Conservation (phyloP, 2,797 vertebrate genomes). For the Ptychobarbus kaznakovi region DNA sequence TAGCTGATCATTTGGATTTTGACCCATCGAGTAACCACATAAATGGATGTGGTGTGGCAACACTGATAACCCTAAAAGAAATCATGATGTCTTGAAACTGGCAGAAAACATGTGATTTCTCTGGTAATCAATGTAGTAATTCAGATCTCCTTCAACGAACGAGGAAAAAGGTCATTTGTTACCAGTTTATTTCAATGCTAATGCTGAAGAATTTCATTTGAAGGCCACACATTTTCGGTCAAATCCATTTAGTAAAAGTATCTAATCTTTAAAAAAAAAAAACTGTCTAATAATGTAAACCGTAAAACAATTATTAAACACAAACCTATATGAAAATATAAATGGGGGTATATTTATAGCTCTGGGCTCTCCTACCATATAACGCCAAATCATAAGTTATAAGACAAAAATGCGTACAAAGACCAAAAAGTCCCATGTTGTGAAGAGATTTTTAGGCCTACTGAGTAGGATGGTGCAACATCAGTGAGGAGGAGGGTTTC, state of each 20-base stretch:
- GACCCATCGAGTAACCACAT: slow-evolving; percentile 30
- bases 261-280: too few species aligned
- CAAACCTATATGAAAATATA: too few species aligned
- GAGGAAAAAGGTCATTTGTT: background rate
- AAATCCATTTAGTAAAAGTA: background rate
- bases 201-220: background rate
- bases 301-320: too few species aligned
- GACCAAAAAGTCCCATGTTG: background rate
- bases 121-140: background rate
- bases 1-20: slow-evolving; percentile 12
- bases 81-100: background rate
- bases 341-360: too few species aligned
- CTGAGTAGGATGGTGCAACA: slow-evolving; percentile 16
- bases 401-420: background rate
- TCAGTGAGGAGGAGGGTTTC: slow-evolving; percentile 47
- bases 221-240: background rate
- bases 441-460: slow-evolving; percentile 9
- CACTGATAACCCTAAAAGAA: slow-evolving; percentile 12
- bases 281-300: too few species aligned
- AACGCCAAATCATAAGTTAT: background rate
- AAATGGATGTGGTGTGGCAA: slow-evolving; percentile 25
- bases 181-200: background rate
- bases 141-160: background rate
- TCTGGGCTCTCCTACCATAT: too few species aligned
- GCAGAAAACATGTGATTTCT: slow-evolving; percentile 2